phyloP scores from a whole-genome alignment of 2,888 invertebrate species.

The Rhyacophila evoluta region DNA sequence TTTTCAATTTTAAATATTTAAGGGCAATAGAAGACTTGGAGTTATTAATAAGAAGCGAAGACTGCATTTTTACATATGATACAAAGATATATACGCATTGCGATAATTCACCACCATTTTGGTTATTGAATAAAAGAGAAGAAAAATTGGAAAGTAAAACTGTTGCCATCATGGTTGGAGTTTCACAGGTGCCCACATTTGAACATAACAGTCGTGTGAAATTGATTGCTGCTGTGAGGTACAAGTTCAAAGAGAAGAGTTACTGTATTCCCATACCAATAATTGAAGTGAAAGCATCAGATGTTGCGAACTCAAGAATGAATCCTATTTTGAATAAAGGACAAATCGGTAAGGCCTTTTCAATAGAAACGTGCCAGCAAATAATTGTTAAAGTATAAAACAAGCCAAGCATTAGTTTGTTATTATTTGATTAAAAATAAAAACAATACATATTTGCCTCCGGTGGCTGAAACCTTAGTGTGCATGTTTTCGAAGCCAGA shows the following conservation, averaged over 20 bases:
- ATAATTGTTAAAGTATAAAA: too few relatives aligned
- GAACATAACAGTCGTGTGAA: conserved; percentile 1
- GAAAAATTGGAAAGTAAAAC: background rate
- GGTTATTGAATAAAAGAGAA: conserved; percentile 34
- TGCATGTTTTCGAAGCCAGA: too few relatives aligned
- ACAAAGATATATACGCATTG: conserved; percentile 26
- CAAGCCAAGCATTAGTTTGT: too few relatives aligned
- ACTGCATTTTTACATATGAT: conserved; percentile 32
- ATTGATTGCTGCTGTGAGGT: conserved; percentile 34
- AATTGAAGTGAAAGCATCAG: conserved; percentile 35
- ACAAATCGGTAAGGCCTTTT: conserved; percentile 38
- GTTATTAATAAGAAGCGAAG: conserved; percentile 41
- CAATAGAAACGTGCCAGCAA: too few relatives aligned
- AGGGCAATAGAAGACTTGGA: conserved; percentile 43
- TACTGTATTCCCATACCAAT: conserved; percentile 32
- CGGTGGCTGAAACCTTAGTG: too few relatives aligned
- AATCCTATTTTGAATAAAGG: conserved; percentile 38
- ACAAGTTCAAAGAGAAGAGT: conserved; percentile 28
- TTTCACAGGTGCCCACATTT: conserved; percentile 40
- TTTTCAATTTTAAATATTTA: conserved; percentile 30
- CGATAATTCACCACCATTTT: conserved; percentile 40
- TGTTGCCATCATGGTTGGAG: conserved; percentile 26
- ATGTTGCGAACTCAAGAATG: conserved; percentile 33
- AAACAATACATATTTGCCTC: too few relatives aligned
- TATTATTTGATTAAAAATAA: too few relatives aligned